Conservation (phyloP, 1,140 invertebrate genomes). For the Cotesia glomerata region DNA sequence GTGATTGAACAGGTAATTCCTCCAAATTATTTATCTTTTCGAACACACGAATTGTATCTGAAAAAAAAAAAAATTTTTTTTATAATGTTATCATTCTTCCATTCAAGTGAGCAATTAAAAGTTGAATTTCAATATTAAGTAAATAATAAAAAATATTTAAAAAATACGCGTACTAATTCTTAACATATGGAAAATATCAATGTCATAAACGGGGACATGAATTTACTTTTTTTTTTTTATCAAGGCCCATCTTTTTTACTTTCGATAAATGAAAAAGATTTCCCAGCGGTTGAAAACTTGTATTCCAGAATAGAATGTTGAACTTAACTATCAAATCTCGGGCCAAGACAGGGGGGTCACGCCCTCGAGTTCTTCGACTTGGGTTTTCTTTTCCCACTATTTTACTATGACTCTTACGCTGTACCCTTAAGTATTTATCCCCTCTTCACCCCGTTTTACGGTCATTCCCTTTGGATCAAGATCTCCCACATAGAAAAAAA, state of each 20-base stretch:
- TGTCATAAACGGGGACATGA: neutral
- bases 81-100: too few species aligned
- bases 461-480: neutral
- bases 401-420: neutral
- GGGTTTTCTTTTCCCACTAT: too few species aligned
- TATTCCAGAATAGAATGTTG: neutral
- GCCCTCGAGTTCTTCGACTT: neutral
- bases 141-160: neutral
- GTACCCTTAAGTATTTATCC: neutral
- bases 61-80: too few species aligned
- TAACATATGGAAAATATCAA: neutral
- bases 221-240: neutral
- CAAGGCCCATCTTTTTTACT: neutral
- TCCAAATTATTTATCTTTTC: neutral
- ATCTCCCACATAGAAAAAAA: neutral
- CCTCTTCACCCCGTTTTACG: neutral
- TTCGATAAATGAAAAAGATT: neutral
- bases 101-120: too few species aligned
- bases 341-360: neutral
- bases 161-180: too few species aligned
- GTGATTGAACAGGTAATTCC: neutral
- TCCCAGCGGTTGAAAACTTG: slow-evolving; percentile 8
- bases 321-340: neutral
- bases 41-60: too few species aligned
- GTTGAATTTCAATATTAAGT: neutral